Conservation (phyloP, 2,888 invertebrate genomes). For the Acanthosepion pharaonis region DNA sequence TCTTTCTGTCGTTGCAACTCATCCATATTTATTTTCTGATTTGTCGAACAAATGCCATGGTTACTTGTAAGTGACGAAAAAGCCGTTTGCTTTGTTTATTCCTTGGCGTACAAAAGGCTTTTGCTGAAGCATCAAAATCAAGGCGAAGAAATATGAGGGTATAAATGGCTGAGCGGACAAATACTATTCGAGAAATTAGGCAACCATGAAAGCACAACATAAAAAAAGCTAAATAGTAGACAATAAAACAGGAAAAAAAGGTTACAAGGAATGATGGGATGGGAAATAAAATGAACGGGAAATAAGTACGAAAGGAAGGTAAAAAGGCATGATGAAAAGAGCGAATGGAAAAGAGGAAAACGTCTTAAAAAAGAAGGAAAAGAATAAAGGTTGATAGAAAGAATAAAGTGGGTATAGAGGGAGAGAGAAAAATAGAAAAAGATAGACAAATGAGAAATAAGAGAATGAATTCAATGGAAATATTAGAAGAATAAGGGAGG, state of each 20-base stretch:
- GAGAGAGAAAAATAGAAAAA: background rate
- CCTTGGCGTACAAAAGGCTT: background rate
- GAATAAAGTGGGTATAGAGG: too few relatives aligned
- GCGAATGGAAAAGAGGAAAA: too few relatives aligned
- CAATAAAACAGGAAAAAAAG: background rate
- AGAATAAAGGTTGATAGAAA: too few relatives aligned
- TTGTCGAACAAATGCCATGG: background rate
- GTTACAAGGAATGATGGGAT: background rate
- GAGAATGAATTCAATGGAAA: too few relatives aligned
- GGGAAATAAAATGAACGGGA: background rate
- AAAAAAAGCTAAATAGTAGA: background rate
- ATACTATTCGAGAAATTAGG: background rate
- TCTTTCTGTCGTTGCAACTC: too few relatives aligned
- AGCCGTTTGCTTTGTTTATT: background rate
- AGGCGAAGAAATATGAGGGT: background rate
- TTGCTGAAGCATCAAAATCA: background rate
- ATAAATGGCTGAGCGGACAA: background rate
- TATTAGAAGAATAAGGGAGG: too few relatives aligned
- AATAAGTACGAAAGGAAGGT: too few relatives aligned
- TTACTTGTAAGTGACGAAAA: background rate
- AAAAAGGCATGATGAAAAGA: too few relatives aligned
- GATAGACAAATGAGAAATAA: background rate
- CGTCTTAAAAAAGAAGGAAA: too few relatives aligned
- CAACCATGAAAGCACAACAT: background rate
- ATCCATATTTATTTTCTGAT: background rate